Conservation (phyloP, 2,113 vertebrate genomes). For the Urocynchramus pylzowi region DNA sequence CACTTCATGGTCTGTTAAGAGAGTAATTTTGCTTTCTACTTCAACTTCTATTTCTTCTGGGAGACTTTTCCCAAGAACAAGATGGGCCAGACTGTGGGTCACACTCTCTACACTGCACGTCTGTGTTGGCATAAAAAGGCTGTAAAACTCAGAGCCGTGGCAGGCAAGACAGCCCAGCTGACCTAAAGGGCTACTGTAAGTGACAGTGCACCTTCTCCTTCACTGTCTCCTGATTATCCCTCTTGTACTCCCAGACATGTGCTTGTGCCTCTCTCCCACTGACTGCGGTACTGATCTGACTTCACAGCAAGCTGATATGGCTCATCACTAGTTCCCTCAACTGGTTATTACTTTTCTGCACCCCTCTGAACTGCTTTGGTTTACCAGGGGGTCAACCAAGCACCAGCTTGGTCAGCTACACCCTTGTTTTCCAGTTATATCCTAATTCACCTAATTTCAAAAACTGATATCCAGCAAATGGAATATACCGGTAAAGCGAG, state of each 20-base stretch:
- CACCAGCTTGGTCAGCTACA: neutral
- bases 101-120: neutral
- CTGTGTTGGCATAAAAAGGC: neutral
- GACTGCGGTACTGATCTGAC: neutral
- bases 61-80: neutral
- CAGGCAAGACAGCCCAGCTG: neutral
- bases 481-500: accelerated
- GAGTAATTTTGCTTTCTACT: neutral
- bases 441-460: neutral
- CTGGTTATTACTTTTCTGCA: neutral
- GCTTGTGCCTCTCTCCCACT: neutral
- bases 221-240: neutral
- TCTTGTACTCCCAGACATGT: neutral
- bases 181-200: neutral
- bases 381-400: neutral
- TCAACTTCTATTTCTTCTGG: neutral
- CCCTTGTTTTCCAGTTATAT: neutral
- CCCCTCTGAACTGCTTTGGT: neutral
- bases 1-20: conserved; percentile 44
- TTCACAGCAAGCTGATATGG: neutral
- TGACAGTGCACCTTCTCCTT: neutral
- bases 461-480: neutral
- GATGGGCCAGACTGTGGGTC: neutral
- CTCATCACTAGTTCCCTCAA: neutral
- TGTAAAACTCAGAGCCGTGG: neutral